Evolutionary conservation across 2,888 invertebrate species (phyloP), one percentile per base, ranked within the genome.

Genomic region (Plutella xylostella): DNA sequence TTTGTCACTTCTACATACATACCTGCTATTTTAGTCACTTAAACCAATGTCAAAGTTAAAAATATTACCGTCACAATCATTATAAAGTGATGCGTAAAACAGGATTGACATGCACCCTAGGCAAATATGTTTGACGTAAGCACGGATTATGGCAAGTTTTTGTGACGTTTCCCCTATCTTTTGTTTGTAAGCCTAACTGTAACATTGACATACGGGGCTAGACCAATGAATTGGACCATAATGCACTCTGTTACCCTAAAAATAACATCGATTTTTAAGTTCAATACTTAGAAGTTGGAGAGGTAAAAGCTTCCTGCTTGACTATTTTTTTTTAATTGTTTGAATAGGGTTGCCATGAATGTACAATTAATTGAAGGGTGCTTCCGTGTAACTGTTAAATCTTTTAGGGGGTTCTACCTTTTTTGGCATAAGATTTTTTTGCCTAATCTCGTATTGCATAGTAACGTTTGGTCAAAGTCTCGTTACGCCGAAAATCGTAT

Each of bases 311-410:
- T 76, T 77, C 75, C 72, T 69, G 65, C 59, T 61, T 68, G 60
- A 68, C 65, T 67, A 63, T 67, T 68, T 70, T 70, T 70, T 68
- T 43, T 42, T 21, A 11, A 34, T 34, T 51, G 53, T 44, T 45
- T 54, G 51, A 57, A 52, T 61, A 65, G 71, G 70, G 68, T 66
- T 37, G 30, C 61, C 57, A 71, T 76, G 70, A 77, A 80, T 78
- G 70, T 66, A 67, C 70, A 72, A 74, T 77, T 78, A 78, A 78
- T 77, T 76, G 71, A 65, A 73, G 78, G 75, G 72, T 64, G 58
- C 57, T 65, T 48, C 57, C 47, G 40, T 52, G 56, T 64, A 69
- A 72, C 72, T 70, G 67, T 61, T 58, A 54, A 55, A 53, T 57
- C 61, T 61, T 60, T 60, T 63, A 61, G 65, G 65, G 67, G n/a